Percentiles rank a stretch among this genome's conserved stretches.
These are phyloP conservation scores for Oxystoma pomonae DNA, from an alignment of 2,888 invertebrate species.

Conservation along the genomic window DNA sequence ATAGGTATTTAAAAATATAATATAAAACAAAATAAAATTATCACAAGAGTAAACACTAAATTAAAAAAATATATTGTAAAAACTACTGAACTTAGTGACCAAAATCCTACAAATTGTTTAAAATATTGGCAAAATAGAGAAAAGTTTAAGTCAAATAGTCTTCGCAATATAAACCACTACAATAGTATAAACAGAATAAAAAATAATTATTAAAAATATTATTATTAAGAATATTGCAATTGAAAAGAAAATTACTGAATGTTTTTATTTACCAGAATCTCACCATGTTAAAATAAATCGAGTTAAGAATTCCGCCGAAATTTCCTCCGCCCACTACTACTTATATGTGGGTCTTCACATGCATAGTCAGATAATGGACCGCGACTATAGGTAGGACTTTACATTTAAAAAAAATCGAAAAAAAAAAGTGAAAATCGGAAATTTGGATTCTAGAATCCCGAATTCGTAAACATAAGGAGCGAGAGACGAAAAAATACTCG, in stretches of 20 bases:
- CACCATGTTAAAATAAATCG: too few relatives aligned
- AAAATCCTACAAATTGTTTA: neutral
- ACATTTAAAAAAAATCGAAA: constrained; percentile 11
- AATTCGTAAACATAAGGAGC: too few relatives aligned
- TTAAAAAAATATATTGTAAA: constrained; percentile 10
- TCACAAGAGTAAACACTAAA: neutral
- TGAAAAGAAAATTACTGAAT: constrained; percentile 28
- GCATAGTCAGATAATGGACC: too few relatives aligned
- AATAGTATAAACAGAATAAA: neutral
- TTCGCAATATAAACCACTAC: neutral
- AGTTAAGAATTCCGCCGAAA: too few relatives aligned
- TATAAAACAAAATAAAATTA: neutral
- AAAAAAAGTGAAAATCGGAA: constrained; percentile 5
- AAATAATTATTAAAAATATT: too few relatives aligned
- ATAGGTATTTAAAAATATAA: neutral
- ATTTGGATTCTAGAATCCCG: too few relatives aligned
- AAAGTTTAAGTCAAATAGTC: constrained; percentile 7
- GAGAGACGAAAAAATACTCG: too few relatives aligned
- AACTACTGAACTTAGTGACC: constrained; percentile 16
- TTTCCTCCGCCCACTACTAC: too few relatives aligned
- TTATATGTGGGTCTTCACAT: too few relatives aligned
- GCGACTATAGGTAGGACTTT: too few relatives aligned
- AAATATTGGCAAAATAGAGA: constrained; percentile 7
- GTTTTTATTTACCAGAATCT: constrained; percentile 27
- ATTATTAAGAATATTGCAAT: constrained; percentile 21